Evolutionary conservation across 2,888 invertebrate genomes (phyloP), one percentile per base, ranked within the genome.

Genomic region (Apomyelois bistriatella): DNA sequence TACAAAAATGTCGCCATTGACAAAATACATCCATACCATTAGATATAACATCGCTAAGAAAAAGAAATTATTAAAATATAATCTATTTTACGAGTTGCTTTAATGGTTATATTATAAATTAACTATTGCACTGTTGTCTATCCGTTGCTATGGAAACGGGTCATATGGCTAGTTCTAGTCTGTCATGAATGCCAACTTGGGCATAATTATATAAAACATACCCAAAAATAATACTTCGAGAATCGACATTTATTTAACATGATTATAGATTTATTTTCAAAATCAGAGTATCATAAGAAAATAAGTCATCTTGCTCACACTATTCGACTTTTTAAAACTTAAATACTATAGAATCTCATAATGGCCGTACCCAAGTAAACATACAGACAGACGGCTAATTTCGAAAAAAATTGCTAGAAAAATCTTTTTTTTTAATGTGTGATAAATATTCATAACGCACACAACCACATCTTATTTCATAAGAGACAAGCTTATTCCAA

Each of bases 381-480:
- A 40, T 28, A 16, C 32, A 28, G 53, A 46, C 48, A 53, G 43
- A 36, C 22, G 12, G 15, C 52, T 58, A 59, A 61, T 58, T 57
- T 64, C 53, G 57, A 64, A 72, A 72, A 76, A 76, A 52, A 74
- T 60, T 71, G 63, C 74, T 75, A 76, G 59, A 76, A 80, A 75
- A 74, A 62, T 64, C 58, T 13, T 16, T 42, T 53, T 58, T 15
- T 42, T 53, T 58, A 62, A 60, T 54, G 60, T 58, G 56, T 58
- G 60, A 66, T 70, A 68, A 62, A 74, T 74, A 75, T 68, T 67
- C 59, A 63, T 68, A 70, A 70, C 60, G 60, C 76, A 78, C 85
- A 85, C 85, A 85, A 84, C 85, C 84, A 78, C 75, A 70, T 79
- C 77, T 78, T 80, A 80, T 78, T 76, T 78, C 70, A 82, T 84